Base-by-base conservation (phyloP, 2,113 vertebrate species). In the Sardina pilchardus region DNA sequence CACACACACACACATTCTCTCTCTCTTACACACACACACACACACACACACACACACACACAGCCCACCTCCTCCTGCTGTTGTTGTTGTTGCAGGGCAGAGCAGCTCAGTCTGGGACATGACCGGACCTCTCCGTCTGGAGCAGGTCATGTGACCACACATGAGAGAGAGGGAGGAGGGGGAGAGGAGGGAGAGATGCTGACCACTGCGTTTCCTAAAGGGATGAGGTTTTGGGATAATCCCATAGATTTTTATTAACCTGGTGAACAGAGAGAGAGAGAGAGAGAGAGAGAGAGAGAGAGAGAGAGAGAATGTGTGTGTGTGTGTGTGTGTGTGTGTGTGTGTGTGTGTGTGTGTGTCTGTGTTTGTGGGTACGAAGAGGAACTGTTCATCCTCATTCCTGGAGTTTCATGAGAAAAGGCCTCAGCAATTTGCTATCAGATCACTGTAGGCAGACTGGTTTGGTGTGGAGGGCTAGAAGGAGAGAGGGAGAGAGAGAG, bases 171-270 rank as follows among this genome's bases (percentile, higher is more conserved):
- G 63, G 14, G 63, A 12, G 63, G 8, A n/a, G 10, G 7, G 10
- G n/a, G 2, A 6, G 26, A n/a, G 24, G 17, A 44, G 44, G 48
- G 21, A 84, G 48, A 47, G 89, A 63, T 5, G 89, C 89, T 90
- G 90, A 90, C 88, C 83, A 50, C 44, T 83, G 89, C 87, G 82
- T 89, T 87, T 87, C 12, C 86, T 24, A 81, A 48, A 84, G 87
- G 81, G 83, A 86, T 84, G 88, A 88, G 87, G 81, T 71, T n/a
- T 59, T 17, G 53, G 71, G 43, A 75, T 91, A 90, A 92, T 90
- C 89, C 89, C 86, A 83, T 88, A 89, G 50, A 45, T 84, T 87
- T 90, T 86, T 89, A 90, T 88, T 89, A 89, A 86, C 86, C 82
- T 80, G 44, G 86, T 89, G 63, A 67, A 67, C n/a, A n/a, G n/a